A percentile compares a stretch with the other conserved stretches of the same genome.
Conservation (phyloP, 2,888 invertebrate genomes). For the Drosophila conformis region DNA sequence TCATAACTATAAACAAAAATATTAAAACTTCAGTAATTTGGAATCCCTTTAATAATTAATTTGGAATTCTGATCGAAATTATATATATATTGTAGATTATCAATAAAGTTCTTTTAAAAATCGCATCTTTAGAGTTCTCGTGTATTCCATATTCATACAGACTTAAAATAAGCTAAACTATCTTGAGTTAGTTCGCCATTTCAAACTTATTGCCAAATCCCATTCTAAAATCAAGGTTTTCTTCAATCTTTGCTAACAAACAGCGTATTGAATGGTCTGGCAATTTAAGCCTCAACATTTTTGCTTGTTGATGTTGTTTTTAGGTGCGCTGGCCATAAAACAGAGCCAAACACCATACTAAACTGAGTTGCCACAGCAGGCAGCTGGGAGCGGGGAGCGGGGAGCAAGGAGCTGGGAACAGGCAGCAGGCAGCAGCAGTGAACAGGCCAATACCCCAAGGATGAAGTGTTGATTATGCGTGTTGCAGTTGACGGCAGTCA, state of each 20-base stretch:
- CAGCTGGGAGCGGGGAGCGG: background rate
- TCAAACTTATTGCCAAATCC: background rate
- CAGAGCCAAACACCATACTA: conserved; percentile 3
- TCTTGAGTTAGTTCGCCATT: background rate
- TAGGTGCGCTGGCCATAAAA: conserved; percentile 65
- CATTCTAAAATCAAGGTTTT: background rate
- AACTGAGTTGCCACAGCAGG: background rate
- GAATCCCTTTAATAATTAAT: background rate
- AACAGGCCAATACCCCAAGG: conserved; percentile 52
- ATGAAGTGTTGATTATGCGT: conserved; percentile 66
- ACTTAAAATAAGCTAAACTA: background rate
- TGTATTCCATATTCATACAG: background rate
- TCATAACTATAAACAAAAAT: background rate
- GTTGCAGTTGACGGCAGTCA: conserved; percentile 44
- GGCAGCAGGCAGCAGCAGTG: conserved; percentile 2
- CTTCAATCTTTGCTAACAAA: background rate
- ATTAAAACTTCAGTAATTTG: background rate
- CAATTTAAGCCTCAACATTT: background rate
- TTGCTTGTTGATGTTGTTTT: conserved; percentile 55
- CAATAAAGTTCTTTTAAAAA: background rate
- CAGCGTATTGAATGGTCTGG: background rate
- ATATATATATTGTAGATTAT: rapidly evolving
- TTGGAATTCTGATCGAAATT: background rate
- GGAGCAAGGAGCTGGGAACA: too few relatives aligned
- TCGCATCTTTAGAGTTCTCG: too few relatives aligned